Evolutionary conservation across 2,797 vertebrate species (phyloP), one percentile per base, ranked within the genome.

Genomic region (Macroramphosus scolopax): DNA sequence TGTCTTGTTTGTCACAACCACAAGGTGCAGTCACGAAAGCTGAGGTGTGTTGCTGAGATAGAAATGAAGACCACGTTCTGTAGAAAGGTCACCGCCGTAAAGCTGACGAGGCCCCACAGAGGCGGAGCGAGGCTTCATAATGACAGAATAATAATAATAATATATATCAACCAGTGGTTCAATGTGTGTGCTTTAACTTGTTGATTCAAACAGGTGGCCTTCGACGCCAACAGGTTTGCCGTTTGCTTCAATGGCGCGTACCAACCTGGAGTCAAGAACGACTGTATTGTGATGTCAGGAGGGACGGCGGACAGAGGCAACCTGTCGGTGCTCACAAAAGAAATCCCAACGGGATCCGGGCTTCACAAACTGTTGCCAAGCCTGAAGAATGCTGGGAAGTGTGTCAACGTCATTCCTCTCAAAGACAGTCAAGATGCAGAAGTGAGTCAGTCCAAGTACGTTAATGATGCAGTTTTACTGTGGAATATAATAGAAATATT

Each of bases 211-310:
- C 41, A 81, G 78, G 63, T 75, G 20, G 39, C 41, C 17, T 65
- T 73, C 36, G 12, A 25, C 17, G 22, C 14, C 1, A 54, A 50
- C 48, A 72, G 3, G 18, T 60, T 70, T 18, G 2, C 68, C 2
- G 24, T 80, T 9, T 80, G 78, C 63, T 80, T 78, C 33, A 75
- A 57, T 2, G 66, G 51, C 2, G 6, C 22, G 0, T 72, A 68
- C 20, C 5, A 18, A 25, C 28, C 40, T 9, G 65, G 39, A 13
- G 8, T 18, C 1, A 24, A 57, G 17, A 77, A 72, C 5, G 65
- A 77, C 71, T 80, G 78, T 18, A 73, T 80, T 5, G 0, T 77
- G 44, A 57, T 75, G 56, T 80, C 74, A 5, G 50, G 74, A 37
- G 74, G 78, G 15, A 43, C 52, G 0, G 78, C 74, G 2, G 71